These are phyloP conservation scores for Tetrao urogallus DNA, from an alignment of 2,113 vertebrate genomes.

Conservation along the genomic window DNA sequence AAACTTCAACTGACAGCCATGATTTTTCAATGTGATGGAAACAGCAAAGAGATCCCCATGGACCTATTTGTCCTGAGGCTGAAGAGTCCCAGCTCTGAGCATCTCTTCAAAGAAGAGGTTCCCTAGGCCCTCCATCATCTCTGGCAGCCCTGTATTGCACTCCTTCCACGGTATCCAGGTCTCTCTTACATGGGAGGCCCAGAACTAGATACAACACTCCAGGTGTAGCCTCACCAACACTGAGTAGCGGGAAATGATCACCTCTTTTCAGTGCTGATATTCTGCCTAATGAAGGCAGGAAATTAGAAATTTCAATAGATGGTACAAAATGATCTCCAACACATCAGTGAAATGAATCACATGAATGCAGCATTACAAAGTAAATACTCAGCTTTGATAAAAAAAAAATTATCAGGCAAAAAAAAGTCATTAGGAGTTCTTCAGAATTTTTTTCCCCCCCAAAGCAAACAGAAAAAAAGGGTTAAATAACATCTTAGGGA, in stretches of 20 bases:
- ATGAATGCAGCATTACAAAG: neutral
- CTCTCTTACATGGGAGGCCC: neutral
- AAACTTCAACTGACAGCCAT: too few relatives aligned
- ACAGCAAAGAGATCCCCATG: neutral
- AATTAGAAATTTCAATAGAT: neutral
- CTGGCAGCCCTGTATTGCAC: neutral
- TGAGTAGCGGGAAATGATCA: neutral
- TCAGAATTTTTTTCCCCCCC: neutral
- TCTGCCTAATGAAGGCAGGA: neutral
- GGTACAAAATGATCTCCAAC: neutral
- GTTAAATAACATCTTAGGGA: neutral
- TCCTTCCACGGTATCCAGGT: neutral
- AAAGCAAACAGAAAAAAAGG: neutral
- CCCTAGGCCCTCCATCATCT: neutral
- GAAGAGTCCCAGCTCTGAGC: neutral
- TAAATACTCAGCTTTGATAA: neutral
- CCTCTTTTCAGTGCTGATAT: neutral
- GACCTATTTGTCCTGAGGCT: neutral
- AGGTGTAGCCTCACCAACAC: neutral
- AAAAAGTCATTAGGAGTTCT: neutral
- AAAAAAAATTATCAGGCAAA: neutral
- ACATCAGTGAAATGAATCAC: neutral
- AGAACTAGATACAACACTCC: neutral
- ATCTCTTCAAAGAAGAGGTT: neutral
- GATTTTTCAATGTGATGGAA: too few relatives aligned